Conservation (phyloP, 2,888 invertebrate species). For the Dryobotodes eremita region DNA sequence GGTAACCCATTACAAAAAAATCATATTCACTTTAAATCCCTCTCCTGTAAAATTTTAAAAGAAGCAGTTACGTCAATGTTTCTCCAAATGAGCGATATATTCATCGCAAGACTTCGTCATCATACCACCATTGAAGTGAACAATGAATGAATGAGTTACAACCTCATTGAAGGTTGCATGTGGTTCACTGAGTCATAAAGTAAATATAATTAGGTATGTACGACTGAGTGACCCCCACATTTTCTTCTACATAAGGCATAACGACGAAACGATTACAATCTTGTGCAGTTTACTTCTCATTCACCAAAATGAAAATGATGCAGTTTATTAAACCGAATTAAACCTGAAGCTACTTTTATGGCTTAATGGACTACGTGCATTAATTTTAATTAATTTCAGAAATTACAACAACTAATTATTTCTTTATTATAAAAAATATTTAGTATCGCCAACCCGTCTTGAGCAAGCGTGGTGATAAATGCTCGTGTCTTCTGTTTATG, state of each 20-base stretch:
- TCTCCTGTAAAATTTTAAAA: too few species aligned
- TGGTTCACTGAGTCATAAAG: constrained; percentile 53
- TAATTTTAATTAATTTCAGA: not conserved
- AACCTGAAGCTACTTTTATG: not conserved
- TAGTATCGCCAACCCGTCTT: not conserved
- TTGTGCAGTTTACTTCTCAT: constrained; percentile 1
- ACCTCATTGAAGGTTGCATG: constrained; percentile 56
- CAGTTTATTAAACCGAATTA: not conserved
- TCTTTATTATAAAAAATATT: not conserved
- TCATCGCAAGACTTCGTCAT: constrained; percentile 13
- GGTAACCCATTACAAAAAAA: too few species aligned
- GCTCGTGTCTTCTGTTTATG: not conserved
- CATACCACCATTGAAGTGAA: constrained; percentile 23
- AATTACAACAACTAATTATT: not conserved
- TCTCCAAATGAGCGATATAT: too few species aligned
- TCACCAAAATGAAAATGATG: constrained; percentile 1
- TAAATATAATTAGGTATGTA: constrained; percentile 47
- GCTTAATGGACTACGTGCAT: not conserved
- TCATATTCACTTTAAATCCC: too few species aligned
- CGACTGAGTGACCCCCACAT: constrained; percentile 45
- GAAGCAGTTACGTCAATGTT: too few species aligned
- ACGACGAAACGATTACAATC: constrained; percentile 14
- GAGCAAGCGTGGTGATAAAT: not conserved
- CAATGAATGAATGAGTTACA: constrained; percentile 61
- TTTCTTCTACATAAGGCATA: constrained; percentile 35